Evolutionary conservation across 2,888 invertebrate genomes (phyloP).

Genomic region (Teleiodes luculella): DNA sequence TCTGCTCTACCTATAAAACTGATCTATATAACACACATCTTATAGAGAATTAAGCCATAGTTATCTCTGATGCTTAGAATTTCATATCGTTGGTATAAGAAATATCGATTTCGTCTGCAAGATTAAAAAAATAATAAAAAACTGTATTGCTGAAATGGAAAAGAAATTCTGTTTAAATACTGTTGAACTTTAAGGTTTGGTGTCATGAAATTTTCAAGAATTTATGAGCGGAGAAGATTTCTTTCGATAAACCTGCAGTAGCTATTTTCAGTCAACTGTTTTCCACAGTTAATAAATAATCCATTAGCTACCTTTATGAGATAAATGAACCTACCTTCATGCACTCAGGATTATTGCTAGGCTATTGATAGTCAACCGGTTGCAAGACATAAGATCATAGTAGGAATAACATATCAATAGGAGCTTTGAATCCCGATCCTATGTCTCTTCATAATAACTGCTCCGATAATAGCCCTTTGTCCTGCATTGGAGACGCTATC

Average conservation of each 20-base stretch:
- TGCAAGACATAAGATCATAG: conserved; percentile 34
- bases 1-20: conserved; percentile 26
- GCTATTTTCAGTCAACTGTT: too few species aligned
- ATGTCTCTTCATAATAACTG: conserved; percentile 47
- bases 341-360: background rate
- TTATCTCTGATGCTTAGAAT: background rate
- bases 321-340: too few species aligned
- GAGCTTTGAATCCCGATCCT: conserved; percentile 47
- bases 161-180: too few species aligned
- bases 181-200: too few species aligned
- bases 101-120: too few species aligned
- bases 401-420: conserved; percentile 56
- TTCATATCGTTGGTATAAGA: background rate
- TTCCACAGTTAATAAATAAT: too few species aligned
- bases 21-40: conserved; percentile 32
- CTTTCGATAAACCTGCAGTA: too few species aligned
- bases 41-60: background rate
- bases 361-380: background rate
- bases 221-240: too few species aligned
- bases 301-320: too few species aligned
- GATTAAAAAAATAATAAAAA: too few species aligned
- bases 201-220: too few species aligned
- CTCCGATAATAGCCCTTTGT: conserved; percentile 64
- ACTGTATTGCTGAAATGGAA: too few species aligned
- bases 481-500: conserved; percentile 26